Evolutionary conservation across 2,888 invertebrate genomes (phyloP), one percentile per base, ranked within the genome.

Genomic region (Drosophila diplacantha): DNA sequence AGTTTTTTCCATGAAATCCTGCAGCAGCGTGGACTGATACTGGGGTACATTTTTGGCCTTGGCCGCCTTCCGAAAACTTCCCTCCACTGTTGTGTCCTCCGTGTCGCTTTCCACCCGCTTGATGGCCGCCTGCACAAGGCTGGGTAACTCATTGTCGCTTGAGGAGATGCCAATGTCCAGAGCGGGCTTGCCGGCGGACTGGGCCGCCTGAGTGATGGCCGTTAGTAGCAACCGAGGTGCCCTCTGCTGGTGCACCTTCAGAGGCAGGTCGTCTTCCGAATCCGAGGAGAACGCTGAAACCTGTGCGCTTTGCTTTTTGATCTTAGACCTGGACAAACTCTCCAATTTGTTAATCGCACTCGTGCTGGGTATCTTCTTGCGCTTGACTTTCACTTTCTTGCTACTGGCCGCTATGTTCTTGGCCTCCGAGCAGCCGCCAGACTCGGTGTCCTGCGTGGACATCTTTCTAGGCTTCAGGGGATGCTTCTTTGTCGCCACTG

Each of bases 1-100:
- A 1, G 94, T 95, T 86, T 94, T 94, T 50, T 92, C 94, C 63
- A 93, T 94, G 82, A 95, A 95, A 83, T 95, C 93, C 84, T 95
- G 94, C 65, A 95, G 87, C 67, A 95, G 87, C 55, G 93, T 93
- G 16, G 94, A 93, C 63, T 93, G 92, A 85, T 93, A 93, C 81
- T 92, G 92, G 16, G 85, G 86, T 50, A 86, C 55, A 39, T 68
- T 91, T 90, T 57, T 91, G 3, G 73, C 55, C 71, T 84, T 84
- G 5, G 77, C 60, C 41, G 72, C 77, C n/a, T 74, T 74, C 8
- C 61, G 59, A 31, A 61, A 61, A 31, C 61, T 61, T 5, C 71
- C 72, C n/a, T 64, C 69, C 16, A 73, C 63, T 38, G 72, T 75
- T 7, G 76, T 84, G 62, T 92, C 93, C 85, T 94, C 94, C 3